Percentiles rank a stretch among this genome's conserved stretches.
These are phyloP conservation scores for Daphoenositta chrysoptera DNA, from an alignment of 2,113 vertebrate genomes.

Conservation along the genomic window DNA sequence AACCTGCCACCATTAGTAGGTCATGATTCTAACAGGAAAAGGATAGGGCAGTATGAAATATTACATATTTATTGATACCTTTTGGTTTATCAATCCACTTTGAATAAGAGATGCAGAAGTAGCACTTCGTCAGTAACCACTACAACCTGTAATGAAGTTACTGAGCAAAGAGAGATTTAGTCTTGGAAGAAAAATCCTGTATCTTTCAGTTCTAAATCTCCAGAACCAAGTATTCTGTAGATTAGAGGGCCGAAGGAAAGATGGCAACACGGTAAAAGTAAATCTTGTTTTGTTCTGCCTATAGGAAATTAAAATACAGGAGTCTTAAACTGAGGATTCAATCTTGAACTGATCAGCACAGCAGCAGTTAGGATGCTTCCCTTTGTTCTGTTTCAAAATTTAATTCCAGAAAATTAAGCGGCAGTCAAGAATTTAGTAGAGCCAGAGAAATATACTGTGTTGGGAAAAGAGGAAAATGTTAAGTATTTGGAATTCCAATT, in stretches of 20 bases:
- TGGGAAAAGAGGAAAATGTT: not conserved
- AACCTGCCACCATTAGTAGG: not conserved
- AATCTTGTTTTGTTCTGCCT: not conserved
- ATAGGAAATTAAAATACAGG: not conserved
- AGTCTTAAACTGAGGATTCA: not conserved
- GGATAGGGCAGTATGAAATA: not conserved
- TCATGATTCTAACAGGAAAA: not conserved
- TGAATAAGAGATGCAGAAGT: not conserved
- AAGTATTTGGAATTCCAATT: not conserved
- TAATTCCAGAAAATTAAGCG: not conserved
- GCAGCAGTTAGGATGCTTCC: not conserved
- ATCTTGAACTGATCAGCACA: not conserved
- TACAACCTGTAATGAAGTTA: not conserved
- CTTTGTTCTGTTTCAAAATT: not conserved
- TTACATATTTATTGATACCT: not conserved
- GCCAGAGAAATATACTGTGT: not conserved
- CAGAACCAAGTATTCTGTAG: not conserved
- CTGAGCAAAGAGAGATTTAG: not conserved
- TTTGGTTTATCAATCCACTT: not conserved
- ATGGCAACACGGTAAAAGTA: accelerated
- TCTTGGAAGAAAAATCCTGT: not conserved
- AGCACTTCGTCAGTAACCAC: not conserved
- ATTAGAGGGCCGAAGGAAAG: not conserved
- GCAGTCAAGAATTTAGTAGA: not conserved
- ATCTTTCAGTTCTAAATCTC: not conserved